Conservation (phyloP, 2,113 vertebrate genomes). For the Engraulis encrasicolus region DNA sequence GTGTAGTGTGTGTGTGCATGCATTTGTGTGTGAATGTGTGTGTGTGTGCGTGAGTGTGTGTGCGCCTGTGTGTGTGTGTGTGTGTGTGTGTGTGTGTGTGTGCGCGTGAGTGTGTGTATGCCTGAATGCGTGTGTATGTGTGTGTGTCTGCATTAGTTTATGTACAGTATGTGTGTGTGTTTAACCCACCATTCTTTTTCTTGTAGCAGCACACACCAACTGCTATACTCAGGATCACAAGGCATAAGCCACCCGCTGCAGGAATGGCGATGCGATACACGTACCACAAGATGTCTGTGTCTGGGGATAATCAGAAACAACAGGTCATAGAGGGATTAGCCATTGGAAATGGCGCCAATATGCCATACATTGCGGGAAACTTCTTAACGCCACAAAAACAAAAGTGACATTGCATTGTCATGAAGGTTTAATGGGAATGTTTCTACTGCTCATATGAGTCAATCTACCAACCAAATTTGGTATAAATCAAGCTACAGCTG, state of each 20-base stretch:
- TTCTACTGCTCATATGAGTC: too few species aligned
- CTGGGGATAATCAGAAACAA: neutral
- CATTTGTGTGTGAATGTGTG: neutral
- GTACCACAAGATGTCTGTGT: neutral
- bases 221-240: neutral
- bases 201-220: neutral
- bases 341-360: neutral
- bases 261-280: neutral
- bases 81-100: neutral
- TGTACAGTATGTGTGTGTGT: neutral
- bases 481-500: too few species aligned
- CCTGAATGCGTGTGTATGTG: neutral
- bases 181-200: neutral
- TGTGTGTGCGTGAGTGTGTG: neutral
- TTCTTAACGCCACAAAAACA: too few species aligned
- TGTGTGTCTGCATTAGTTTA: too few species aligned
- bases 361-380: too few species aligned
- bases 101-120: neutral
- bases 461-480: too few species aligned
- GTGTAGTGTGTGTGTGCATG: slow-evolving; percentile 4
- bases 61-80: too few species aligned
- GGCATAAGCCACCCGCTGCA: neutral
- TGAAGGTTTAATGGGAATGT: too few species aligned
- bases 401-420: too few species aligned
- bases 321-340: neutral